Percentiles rank a stretch among this genome's conserved stretches.
These are phyloP conservation scores for Cotesia glomerata DNA, from an alignment of 1,140 invertebrate genomes.

Conservation along the genomic window DNA sequence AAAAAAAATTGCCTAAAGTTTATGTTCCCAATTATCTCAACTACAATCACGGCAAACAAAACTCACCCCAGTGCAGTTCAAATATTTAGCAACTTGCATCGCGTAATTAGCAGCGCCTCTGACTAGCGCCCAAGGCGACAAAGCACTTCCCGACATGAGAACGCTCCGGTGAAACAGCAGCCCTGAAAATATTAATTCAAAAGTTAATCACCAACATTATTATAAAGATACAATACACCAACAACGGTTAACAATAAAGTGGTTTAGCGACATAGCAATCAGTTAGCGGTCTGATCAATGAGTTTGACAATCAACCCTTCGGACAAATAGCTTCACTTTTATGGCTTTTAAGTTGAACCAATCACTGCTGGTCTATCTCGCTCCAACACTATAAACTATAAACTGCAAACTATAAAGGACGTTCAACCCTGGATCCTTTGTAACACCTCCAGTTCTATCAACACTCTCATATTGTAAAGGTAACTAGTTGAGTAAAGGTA, in stretches of 20 bases:
- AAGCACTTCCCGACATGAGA: constrained; percentile 92
- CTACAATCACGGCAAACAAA: neutral
- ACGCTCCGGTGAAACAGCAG: constrained; percentile 91
- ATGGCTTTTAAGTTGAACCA: neutral
- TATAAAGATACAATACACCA: neutral
- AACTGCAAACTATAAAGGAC: too few relatives aligned
- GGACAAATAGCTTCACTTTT: neutral
- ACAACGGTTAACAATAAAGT: neutral
- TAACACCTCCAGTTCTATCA: too few relatives aligned
- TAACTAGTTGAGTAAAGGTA: too few relatives aligned
- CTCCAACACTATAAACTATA: too few relatives aligned
- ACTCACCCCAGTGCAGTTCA: constrained; percentile 81
- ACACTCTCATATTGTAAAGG: too few relatives aligned
- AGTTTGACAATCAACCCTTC: neutral
- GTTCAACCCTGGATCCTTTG: too few relatives aligned
- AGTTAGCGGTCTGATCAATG: too few relatives aligned
- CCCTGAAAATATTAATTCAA: constrained; percentile 66
- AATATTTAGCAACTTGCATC: constrained; percentile 81
- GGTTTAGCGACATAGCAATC: neutral
- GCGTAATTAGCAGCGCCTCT: constrained; percentile 87
- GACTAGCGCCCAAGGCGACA: constrained; percentile 91
- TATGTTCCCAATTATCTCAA: too few relatives aligned
- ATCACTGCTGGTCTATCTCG: neutral
- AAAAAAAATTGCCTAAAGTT: too few relatives aligned
- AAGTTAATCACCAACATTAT: neutral